Conservation (phyloP, 2,888 invertebrate species). For the Sminthurides aquaticus region DNA sequence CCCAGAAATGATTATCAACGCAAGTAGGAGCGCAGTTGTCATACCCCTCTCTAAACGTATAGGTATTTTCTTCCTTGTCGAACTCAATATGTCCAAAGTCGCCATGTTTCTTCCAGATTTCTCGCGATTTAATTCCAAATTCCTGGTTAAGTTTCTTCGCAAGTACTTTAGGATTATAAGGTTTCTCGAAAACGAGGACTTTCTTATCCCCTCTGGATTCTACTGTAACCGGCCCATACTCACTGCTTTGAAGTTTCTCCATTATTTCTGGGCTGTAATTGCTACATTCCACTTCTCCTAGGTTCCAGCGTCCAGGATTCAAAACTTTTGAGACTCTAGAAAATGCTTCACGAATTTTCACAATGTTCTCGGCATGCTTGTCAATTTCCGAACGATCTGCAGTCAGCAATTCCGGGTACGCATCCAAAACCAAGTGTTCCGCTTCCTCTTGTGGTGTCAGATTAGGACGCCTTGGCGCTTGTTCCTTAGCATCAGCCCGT, state of each 20-base stretch:
- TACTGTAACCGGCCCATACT: not conserved
- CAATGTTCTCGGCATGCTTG: not conserved
- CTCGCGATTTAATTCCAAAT: not conserved
- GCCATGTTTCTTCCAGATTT: not conserved
- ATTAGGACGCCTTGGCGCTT: not conserved
- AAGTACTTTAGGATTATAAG: conserved; percentile 2
- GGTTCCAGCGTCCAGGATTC: not conserved
- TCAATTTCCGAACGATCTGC: not conserved
- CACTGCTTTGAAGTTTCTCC: not conserved
- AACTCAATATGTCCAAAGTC: conserved; percentile 5
- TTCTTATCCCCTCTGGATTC: not conserved
- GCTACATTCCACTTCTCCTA: not conserved
- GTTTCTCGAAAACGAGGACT: not conserved
- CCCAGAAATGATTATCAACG: conserved; percentile 10
- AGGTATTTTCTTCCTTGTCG: not conserved
- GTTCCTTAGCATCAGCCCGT: too few relatives aligned
- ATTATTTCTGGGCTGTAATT: not conserved
- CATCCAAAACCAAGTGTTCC: not conserved
- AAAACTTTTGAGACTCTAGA: not conserved
- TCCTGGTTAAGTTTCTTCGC: conserved; percentile 5
- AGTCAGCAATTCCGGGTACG: not conserved
- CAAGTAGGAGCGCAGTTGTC: conserved; percentile 3
- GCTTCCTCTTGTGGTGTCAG: not conserved
- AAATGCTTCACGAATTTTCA: conserved; percentile 2
- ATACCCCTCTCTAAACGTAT: conserved; percentile 3